Evolutionary conservation across 2,888 invertebrate species (phyloP), one percentile per base, ranked within the genome.

Genomic region (Mimachlamys varia): DNA sequence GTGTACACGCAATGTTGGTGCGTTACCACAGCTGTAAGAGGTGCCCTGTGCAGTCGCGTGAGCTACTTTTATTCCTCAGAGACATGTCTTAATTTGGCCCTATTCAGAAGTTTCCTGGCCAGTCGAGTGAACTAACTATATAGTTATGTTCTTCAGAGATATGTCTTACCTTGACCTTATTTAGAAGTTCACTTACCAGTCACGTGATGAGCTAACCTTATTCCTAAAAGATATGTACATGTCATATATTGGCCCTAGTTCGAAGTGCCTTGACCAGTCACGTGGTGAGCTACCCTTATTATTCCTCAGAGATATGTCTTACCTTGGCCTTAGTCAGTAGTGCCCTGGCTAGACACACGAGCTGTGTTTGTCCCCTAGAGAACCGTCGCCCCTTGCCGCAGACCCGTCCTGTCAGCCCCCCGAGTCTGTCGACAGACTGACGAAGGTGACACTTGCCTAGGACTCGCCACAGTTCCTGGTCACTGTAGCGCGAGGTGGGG

Each of bases 381-480:
- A 99, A 97, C 95, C 98, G 98, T 76, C 96, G 97, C 27, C 98
- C 99, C 89, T 97, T 97, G 93, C 98, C 98, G 27, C 97, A 97
- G 0, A 98, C 97, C 89, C 96, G 96, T 12, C 97, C 97, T 89
- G 97, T 97, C 88, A 99, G 97, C 0, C 99, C 99, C 2, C 98
- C 99, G 76, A 98, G 97, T 91, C 97, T 97, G 92, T 97, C 97
- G 22, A 98, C 97, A 17, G 98, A 97, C 1, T 97, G 97, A 37
- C 97, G 97, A 90, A 98, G 97, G 94, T 98, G 98, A 95, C 98
- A 98, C 95, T 98, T 98, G 92, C 98, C 97, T 89, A 99, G 97
- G 87, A 98, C 98, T 94, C 97, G 97, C 98, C 98, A 98, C 91
- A 99, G 97, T 96, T 98, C 98, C 19, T 97, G 97, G 95, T 98